phyloP scores from a whole-genome alignment of 1,140 invertebrate genomes.

The Bombus balteatus region DNA sequence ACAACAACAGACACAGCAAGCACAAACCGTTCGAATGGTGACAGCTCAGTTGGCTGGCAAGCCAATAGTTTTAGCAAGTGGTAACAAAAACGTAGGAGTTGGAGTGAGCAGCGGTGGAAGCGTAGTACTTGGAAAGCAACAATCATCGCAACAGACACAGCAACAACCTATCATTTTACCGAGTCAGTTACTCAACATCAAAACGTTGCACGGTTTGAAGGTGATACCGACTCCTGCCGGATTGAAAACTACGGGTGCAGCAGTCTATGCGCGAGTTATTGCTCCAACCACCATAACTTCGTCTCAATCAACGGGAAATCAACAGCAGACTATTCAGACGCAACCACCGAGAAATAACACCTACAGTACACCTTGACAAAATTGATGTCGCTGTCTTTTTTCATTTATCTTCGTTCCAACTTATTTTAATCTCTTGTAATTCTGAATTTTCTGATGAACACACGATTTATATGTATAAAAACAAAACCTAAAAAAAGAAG shows the following conservation, averaged over 20 bases:
- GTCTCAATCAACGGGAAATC: constrained; percentile 68
- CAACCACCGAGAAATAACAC: constrained; percentile 72
- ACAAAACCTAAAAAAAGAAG: neutral
- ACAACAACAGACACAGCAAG: constrained; percentile 65
- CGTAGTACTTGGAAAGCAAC: constrained; percentile 77
- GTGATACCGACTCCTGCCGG: constrained; percentile 85
- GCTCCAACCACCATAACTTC: constrained; percentile 78
- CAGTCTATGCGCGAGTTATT: constrained; percentile 80
- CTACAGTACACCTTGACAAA: constrained; percentile 71
- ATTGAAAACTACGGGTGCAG: constrained; percentile 78
- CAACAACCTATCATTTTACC: constrained; percentile 86
- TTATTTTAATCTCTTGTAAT: constrained; percentile 25
- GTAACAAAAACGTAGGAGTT: constrained; percentile 80
- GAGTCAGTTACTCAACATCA: constrained; percentile 86
- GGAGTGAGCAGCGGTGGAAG: constrained; percentile 70
- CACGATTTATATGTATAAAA: constrained; percentile 23
- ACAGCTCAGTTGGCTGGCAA: constrained; percentile 86
- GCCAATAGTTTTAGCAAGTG: constrained; percentile 85
- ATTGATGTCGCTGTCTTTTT: constrained; percentile 42
- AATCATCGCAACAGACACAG: constrained; percentile 75
- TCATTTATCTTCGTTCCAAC: neutral
- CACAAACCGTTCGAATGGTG: constrained; percentile 83
- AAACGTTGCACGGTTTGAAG: constrained; percentile 87
- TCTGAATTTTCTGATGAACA: neutral
- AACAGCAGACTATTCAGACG: constrained; percentile 63